Base-by-base conservation (phyloP, 2,797 vertebrate species). In the Diceros bicornis region DNA sequence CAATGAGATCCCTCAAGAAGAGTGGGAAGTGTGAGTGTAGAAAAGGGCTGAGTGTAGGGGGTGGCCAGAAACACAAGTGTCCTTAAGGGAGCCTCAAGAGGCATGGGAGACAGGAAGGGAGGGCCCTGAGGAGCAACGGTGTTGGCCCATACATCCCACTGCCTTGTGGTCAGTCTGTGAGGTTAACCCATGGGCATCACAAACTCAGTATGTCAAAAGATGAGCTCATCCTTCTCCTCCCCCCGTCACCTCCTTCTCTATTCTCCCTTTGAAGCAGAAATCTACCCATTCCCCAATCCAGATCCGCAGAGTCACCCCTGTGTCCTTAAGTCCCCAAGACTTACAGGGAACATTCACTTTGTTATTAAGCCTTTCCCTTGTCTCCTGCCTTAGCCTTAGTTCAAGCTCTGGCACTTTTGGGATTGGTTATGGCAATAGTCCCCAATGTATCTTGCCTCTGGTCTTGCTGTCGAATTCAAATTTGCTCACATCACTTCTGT, bases 61-160 rank as follows among this genome's bases (percentile, higher is more conserved):
- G 57, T 29, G 41, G 37, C 2, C 34, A 74, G 62, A 79, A 68
- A n/a, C 20, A 10, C 7, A 62, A 61, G 23, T 25, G 9, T 83
- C n/a, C 11, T 66, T 11, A 50, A 27, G 17, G 47, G 7, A 44
- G 27, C 18, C 37, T 47, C 16, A 25, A 25, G 50, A 94, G 27
- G 9, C 17, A 0, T 0, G 12, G 25, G 11, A 55, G 62, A 55
- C 5, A 4, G 68, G 7, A 66, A 85, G 11, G 6, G 55, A 59
- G 57, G 75, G 6, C 1, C 2, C 20, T 2, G 0, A 11, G 9
- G 3, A 34, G 32, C 14, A 41, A 1, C 2, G 1, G 16, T 5
- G 18, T 29, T 50, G 29, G 44, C 27, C 10, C 29, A 0, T 29
- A 4, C 10, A 41, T 66, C n/a, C 25, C 18, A 25, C 20, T 50